Base-by-base conservation (phyloP, 92 coral and sea anemone genomes). In the Paramuricea clavata region DNA sequence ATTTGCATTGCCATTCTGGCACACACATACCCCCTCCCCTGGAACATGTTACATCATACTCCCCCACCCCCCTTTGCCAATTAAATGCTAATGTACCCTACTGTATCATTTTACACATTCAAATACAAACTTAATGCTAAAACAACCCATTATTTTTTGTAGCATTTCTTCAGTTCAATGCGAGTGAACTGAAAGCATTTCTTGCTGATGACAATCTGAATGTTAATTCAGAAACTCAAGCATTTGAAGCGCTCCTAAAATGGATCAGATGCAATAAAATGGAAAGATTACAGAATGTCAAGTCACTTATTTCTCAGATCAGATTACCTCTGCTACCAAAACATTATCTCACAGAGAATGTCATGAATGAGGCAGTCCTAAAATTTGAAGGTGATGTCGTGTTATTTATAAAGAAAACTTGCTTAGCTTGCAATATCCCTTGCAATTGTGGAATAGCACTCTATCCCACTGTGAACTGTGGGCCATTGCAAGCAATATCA, bases 221-320 rank as follows among this genome's bases (percentile, higher is more conserved):
- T 47, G 91, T 91, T 12, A 86, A 89, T 64, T 92, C 94, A 5
- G 98, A 94, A 65, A 77, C 80, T 9, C 76, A 83, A 22, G 83
- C 89, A 19, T 92, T 89, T 73, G 88, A 90, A 77, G 82, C 91
- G 11, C 92, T 90, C 54, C 76, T 90, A 72, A 87, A 80, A 85
- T 94, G 95, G 95, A 74, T 94, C 36, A 82, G 79, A 25, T 81
- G 82, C 54, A 89, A 92, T 52, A 83, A 83, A 76, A 82, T 81
- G 7, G 50, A 85, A 47, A 75, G 94, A 60, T 16, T 82, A 17
- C 35, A 86, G 44, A 85, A 81, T 25, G 77, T 90, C 0, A 87
- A 92, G 43, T 41, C 43, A n/a, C 80, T 89, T 49, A 49, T 92
- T 16, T 62, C 83, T 43, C 76, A 87, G 22, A 74, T 92, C 12